phyloP scores from a whole-genome alignment of 1,140 invertebrate genomes.

The Drosophila funebris region DNA sequence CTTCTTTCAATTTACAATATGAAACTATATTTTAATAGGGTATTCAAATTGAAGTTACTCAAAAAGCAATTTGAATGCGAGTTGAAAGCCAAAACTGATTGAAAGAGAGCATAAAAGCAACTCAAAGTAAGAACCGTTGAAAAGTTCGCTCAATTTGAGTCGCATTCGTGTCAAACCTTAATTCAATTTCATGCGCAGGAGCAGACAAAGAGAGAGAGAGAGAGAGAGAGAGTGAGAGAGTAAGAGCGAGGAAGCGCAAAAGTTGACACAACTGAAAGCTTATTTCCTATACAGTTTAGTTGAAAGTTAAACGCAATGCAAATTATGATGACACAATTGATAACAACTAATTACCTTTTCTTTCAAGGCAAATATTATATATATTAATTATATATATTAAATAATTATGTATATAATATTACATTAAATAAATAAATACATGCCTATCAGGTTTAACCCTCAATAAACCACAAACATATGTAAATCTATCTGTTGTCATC shows the following conservation, averaged over 20 bases:
- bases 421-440: not conserved
- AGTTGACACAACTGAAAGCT: not conserved
- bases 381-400: too few species aligned
- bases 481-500: not conserved
- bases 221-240: conserved; percentile 35
- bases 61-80: not conserved
- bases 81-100: not conserved
- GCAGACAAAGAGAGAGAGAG: conserved; percentile 50
- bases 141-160: conserved; percentile 43
- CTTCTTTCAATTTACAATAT: too few species aligned
- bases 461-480: not conserved
- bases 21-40: too few species aligned
- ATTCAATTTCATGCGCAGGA: conserved; percentile 76
- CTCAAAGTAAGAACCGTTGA: not conserved
- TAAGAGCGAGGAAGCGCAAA: conserved; percentile 15
- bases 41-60: not conserved
- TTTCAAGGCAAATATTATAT: not conserved
- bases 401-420: not conserved
- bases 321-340: not conserved
- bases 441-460: not conserved
- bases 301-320: too few species aligned
- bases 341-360: not conserved
- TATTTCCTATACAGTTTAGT: too few species aligned
- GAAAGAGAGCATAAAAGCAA: conserved; percentile 26
- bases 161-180: conserved; percentile 35